Percentiles rank a stretch among this genome's conserved stretches.
Evolutionary conservation across 2,888 invertebrate genomes (phyloP).

Genomic region (Altica lythri): DNA sequence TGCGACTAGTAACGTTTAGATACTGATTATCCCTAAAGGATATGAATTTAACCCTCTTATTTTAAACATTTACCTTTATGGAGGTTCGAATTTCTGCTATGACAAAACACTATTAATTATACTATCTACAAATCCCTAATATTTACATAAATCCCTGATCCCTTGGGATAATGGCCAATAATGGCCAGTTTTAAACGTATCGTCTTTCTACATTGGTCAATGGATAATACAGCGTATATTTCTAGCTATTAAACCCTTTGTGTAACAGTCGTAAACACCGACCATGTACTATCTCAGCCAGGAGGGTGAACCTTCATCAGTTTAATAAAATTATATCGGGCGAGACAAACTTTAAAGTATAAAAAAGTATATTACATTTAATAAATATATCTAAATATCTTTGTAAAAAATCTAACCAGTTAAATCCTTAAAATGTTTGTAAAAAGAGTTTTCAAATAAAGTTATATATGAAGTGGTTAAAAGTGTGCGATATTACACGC

Average conservation of each 20-base stretch:
- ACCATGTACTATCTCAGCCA: constrained; percentile 22
- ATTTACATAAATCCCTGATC: constrained; percentile 46
- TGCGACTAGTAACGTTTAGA: too few relatives aligned
- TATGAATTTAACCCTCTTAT: too few relatives aligned
- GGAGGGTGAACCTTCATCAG: constrained; percentile 18
- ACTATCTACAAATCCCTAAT: constrained; percentile 47
- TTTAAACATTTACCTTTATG: constrained; percentile 1
- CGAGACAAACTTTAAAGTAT: too few relatives aligned
- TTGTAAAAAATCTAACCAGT: too few relatives aligned
- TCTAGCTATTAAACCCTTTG: constrained; percentile 32
- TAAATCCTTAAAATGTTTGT: too few relatives aligned
- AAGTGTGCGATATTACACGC: too few relatives aligned
- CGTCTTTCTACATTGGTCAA: constrained; percentile 5
- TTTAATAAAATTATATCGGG: not conserved
- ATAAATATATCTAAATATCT: too few relatives aligned
- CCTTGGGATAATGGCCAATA: constrained; percentile 41
- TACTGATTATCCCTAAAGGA: too few relatives aligned
- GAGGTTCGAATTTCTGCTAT: not conserved
- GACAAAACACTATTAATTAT: constrained; percentile 49
- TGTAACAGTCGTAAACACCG: constrained; percentile 19
- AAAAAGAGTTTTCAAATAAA: too few relatives aligned
- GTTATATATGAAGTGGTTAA: too few relatives aligned
- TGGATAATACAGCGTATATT: constrained; percentile 23
- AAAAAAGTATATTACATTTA: too few relatives aligned
- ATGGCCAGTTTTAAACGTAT: constrained; percentile 31